Percentiles rank a stretch among this genome's conserved stretches.
Evolutionary conservation across 2,888 invertebrate species (phyloP).

Genomic region (Dusona sp.): DNA sequence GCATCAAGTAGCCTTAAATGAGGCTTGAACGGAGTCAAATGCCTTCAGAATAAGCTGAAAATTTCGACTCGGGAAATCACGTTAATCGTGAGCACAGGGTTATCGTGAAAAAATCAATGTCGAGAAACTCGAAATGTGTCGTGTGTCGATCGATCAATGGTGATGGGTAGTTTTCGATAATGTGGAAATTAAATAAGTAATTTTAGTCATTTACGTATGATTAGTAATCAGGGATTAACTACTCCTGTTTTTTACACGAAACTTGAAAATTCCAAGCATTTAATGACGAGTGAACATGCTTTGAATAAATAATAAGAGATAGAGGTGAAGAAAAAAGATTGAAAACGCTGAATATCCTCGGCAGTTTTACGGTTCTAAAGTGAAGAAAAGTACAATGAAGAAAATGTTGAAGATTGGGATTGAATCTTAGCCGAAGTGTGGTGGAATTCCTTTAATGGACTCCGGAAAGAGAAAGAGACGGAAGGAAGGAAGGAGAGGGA

Average conservation of each 20-base stretch:
- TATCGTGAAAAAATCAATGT: too few species aligned
- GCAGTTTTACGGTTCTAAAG: neutral
- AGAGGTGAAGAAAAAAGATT: neutral
- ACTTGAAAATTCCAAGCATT: neutral
- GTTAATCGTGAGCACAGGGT: too few species aligned
- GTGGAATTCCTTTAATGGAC: neutral
- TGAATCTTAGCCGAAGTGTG: neutral
- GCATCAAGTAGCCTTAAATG: too few species aligned
- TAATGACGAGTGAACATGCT: neutral
- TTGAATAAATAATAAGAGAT: neutral
- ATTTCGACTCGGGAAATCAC: too few species aligned
- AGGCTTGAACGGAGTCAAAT: too few species aligned
- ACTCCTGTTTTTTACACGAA: neutral
- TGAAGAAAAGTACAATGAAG: neutral
- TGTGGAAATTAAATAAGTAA: neutral
- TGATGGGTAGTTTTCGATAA: neutral
- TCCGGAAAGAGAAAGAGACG: neutral
- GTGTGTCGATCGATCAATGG: too few species aligned
- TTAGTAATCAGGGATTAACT: neutral
- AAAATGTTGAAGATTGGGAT: neutral
- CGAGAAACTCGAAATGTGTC: too few species aligned
- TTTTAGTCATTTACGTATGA: neutral
- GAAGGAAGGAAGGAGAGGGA: neutral
- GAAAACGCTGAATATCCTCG: neutral
- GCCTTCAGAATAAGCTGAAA: too few species aligned